These are phyloP conservation scores for Helicoverpa zea DNA, from an alignment of 1,140 invertebrate species.

Conservation along the genomic window DNA sequence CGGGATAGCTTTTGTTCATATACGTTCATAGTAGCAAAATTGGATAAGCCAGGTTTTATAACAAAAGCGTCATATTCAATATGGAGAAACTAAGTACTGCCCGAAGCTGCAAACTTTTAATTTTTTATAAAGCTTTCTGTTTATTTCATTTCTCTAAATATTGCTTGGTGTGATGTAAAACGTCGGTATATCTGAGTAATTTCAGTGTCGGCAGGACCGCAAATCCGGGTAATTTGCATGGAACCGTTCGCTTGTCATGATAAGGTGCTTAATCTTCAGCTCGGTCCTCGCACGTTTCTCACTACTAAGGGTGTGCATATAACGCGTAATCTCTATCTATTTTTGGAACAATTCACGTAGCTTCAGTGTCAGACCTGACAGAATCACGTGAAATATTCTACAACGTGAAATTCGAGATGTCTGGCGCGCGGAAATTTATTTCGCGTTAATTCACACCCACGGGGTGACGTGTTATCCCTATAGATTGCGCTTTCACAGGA, in stretches of 20 bases:
- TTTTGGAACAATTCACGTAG: constrained; percentile 13
- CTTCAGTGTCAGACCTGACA: constrained; percentile 23
- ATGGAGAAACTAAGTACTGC: background rate
- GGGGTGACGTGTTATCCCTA: background rate
- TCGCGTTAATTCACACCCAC: constrained; percentile 19
- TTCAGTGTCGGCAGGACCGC: constrained; percentile 49
- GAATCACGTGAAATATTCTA: constrained; percentile 35
- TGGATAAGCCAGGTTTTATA: constrained; percentile 46
- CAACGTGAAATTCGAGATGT: constrained; percentile 27
- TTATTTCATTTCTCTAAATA: background rate
- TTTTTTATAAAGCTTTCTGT: no score
- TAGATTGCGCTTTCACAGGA: constrained; percentile 6
- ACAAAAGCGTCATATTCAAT: constrained; percentile 49
- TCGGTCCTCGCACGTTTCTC: constrained; percentile 9
- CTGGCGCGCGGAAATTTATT: constrained; percentile 28
- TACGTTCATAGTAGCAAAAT: constrained; percentile 51
- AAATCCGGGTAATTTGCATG: constrained; percentile 57
- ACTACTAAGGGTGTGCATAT: constrained; percentile 29
- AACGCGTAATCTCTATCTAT: constrained; percentile 17
- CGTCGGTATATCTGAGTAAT: constrained; percentile 41
- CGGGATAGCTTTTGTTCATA: constrained; percentile 20
- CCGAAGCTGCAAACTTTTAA: no score
- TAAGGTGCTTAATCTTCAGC: constrained; percentile 48
- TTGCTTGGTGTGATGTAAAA: constrained; percentile 4
- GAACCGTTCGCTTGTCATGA: constrained; percentile 54